A percentile compares a stretch with the other conserved stretches of the same genome.
Conservation (phyloP, 2,888 invertebrate genomes). For the Blomia tropicalis region DNA sequence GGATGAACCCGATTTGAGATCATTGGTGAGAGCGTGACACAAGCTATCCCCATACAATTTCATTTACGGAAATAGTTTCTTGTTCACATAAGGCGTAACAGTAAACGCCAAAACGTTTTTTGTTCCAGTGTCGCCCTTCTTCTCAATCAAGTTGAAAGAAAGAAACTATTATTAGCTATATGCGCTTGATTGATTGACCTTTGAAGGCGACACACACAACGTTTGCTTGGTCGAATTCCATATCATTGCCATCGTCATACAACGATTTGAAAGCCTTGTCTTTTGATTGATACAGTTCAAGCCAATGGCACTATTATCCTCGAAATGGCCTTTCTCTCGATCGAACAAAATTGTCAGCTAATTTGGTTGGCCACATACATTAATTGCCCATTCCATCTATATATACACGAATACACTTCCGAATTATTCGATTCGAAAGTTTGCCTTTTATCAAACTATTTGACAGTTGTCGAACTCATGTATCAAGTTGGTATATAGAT, state of each 20-base stretch:
- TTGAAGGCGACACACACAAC: slow-evolving; percentile 5
- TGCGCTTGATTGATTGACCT: slow-evolving; percentile 9
- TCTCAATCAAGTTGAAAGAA: neutral
- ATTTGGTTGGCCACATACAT: neutral
- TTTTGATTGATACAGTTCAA: neutral
- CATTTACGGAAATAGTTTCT: no score
- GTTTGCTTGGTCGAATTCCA: neutral
- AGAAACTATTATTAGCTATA: slow-evolving; percentile 3
- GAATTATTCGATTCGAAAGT: no score
- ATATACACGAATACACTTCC: no score
- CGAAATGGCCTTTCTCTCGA: neutral
- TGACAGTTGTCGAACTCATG: no score
- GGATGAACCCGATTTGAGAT: no score
- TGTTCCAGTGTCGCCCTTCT: neutral
- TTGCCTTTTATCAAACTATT: no score
- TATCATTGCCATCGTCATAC: neutral
- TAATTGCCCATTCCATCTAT: neutral
- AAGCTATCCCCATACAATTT: no score
- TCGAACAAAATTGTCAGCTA: neutral
- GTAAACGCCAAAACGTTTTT: no score
- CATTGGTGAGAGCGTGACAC: no score
- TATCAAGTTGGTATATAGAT: no score
- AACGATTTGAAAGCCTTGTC: neutral
- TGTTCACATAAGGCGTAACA: no score
- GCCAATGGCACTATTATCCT: neutral